Conservation (phyloP, 1,140 invertebrate genomes). For the Conopomorpha cramerella region DNA sequence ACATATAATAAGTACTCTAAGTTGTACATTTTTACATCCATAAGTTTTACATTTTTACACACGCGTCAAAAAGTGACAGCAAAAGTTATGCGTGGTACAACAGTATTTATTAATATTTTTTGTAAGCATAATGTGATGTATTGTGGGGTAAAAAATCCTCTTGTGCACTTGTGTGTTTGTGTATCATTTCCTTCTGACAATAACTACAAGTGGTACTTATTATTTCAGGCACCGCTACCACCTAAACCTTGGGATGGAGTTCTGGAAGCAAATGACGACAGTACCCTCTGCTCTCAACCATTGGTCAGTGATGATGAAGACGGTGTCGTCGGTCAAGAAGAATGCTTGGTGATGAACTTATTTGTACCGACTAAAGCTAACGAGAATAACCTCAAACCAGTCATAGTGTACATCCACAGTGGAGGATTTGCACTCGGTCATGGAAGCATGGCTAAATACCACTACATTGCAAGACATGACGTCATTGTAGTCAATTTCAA, state of each 20-base stretch:
- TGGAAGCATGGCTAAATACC: slow-evolving; percentile 32
- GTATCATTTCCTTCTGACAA: no score
- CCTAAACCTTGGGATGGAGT: slow-evolving; percentile 23
- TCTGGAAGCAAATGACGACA: slow-evolving; percentile 15
- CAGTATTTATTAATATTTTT: no score
- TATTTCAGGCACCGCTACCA: slow-evolving; percentile 35
- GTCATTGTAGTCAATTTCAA: slow-evolving; percentile 38
- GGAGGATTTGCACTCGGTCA: slow-evolving; percentile 40
- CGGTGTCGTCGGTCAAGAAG: slow-evolving; percentile 35
- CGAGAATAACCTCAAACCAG: slow-evolving; percentile 32
- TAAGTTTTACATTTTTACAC: no score
- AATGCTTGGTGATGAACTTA: slow-evolving; percentile 33
- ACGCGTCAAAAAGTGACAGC: no score
- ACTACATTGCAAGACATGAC: slow-evolving; percentile 31
- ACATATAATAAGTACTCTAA: no score
- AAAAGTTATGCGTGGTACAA: no score
- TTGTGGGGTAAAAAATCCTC: no score
- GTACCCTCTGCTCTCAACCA: slow-evolving; percentile 28
- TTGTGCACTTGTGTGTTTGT: no score
- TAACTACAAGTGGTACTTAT: background rate
- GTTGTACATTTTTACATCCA: no score
- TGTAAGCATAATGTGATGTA: no score
- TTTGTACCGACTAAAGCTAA: slow-evolving; percentile 26
- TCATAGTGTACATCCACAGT: slow-evolving; percentile 42
- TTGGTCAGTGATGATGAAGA: slow-evolving; percentile 23